Evolutionary conservation across 2,888 invertebrate genomes (phyloP).

Genomic region (Bombylius major): DNA sequence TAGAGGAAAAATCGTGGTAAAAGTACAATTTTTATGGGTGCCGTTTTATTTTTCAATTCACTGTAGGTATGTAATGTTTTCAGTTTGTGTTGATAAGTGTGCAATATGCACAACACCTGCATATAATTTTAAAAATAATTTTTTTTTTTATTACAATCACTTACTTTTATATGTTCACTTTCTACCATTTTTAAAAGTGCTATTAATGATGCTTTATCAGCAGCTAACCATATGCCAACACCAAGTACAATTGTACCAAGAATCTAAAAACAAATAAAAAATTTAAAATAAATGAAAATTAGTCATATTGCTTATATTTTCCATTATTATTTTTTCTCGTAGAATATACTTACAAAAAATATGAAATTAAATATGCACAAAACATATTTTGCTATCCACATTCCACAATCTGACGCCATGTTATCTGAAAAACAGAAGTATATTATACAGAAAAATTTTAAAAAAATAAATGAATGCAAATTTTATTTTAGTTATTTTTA

Average conservation of each 20-base stretch:
- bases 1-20: no score
- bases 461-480: no score
- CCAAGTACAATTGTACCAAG: slow-evolving; percentile 49
- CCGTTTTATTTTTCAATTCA: no score
- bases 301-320: neutral
- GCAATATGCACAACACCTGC: no score
- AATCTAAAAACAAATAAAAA: slow-evolving; percentile 24
- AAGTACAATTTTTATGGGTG: no score
- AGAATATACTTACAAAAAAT: slow-evolving; percentile 51
- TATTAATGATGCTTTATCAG: slow-evolving; percentile 54
- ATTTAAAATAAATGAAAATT: slow-evolving; percentile 5
- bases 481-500: no score
- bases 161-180: slow-evolving; percentile 44
- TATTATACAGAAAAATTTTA: no score
- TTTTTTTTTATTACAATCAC: slow-evolving; percentile 13
- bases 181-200: slow-evolving; percentile 45
- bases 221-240: slow-evolving; percentile 55
- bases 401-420: slow-evolving; percentile 44
- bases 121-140: no score
- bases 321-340: neutral
- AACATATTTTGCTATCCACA: slow-evolving; percentile 56
- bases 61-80: no score
- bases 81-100: no score
- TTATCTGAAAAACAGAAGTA: slow-evolving; percentile 13
- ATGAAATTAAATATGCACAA: slow-evolving; percentile 59